Conservation (phyloP, 2,888 invertebrate genomes). For the Axea sp. region DNA sequence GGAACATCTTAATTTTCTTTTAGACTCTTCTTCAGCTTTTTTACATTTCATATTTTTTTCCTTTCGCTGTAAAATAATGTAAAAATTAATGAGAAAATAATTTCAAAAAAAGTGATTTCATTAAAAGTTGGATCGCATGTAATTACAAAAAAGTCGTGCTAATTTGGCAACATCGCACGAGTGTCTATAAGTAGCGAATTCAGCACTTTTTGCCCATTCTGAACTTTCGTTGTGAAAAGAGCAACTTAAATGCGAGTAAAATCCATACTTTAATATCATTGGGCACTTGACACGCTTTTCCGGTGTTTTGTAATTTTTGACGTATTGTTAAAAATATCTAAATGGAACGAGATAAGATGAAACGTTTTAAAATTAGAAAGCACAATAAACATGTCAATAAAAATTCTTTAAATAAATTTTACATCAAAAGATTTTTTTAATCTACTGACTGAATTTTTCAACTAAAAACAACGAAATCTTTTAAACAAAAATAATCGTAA, state of each 20-base stretch:
- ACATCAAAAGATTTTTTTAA: no score
- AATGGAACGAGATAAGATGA: constrained; percentile 20
- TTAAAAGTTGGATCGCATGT: constrained; percentile 11
- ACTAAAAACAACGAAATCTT: no score
- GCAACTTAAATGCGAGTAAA: constrained; percentile 44
- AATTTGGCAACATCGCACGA: constrained; percentile 29
- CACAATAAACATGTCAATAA: background rate
- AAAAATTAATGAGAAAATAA: background rate
- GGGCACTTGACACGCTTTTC: constrained; percentile 36
- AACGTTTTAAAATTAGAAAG: constrained; percentile 24
- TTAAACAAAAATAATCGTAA: no score
- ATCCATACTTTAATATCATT: constrained; percentile 40
- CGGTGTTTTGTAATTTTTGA: constrained; percentile 26
- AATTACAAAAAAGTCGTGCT: constrained; percentile 10
- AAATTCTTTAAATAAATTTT: background rate
- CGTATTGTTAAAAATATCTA: constrained; percentile 18
- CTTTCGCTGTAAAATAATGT: background rate
- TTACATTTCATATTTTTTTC: no score
- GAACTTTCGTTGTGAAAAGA: constrained; percentile 30
- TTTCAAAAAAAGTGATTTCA: constrained; percentile 3
- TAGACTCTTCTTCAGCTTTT: no score
- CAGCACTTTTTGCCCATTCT: constrained; percentile 25
- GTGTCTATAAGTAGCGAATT: constrained; percentile 13
- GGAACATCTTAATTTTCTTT: no score
- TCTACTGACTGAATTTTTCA: no score